phyloP scores from a whole-genome alignment of 2,888 invertebrate genomes.

The Agapetus fuscipes region DNA sequence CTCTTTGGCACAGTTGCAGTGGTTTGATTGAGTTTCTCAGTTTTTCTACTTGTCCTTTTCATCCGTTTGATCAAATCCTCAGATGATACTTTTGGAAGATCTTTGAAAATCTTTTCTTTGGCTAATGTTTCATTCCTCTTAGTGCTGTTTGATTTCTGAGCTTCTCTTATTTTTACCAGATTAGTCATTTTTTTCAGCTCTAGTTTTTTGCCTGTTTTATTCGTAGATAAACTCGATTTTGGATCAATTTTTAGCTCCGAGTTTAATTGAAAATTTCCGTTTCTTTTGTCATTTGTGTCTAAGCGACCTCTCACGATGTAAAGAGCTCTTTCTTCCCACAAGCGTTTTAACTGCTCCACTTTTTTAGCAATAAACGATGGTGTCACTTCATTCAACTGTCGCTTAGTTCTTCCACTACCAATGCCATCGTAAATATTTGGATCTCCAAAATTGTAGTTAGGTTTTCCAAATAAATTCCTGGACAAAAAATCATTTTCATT shows the following conservation, averaged over 20 bases:
- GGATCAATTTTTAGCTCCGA: conserved; percentile 12
- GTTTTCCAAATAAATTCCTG: conserved; percentile 1
- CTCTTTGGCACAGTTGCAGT: conserved; percentile 43
- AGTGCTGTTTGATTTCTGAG: background rate
- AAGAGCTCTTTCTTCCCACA: conserved; percentile 10
- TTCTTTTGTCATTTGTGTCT: conserved; percentile 3
- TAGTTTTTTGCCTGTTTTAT: background rate
- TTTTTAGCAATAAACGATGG: conserved; percentile 10
- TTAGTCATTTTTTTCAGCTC: background rate
- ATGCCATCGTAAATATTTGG: too few relatives aligned
- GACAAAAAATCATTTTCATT: too few relatives aligned
- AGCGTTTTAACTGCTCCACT: conserved; percentile 9
- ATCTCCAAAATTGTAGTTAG: too few relatives aligned
- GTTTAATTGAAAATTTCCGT: conserved; percentile 13
- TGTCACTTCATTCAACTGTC: conserved; percentile 9
- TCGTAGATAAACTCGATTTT: background rate
- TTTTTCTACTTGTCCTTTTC: conserved; percentile 43
- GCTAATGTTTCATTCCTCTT: background rate
- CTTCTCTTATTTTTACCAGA: background rate
- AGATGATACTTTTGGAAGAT: conserved; percentile 11
- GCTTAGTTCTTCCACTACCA: too few relatives aligned
- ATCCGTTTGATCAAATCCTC: conserved; percentile 27
- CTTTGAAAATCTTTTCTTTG: conserved; percentile 7
- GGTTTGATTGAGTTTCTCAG: conserved; percentile 42
- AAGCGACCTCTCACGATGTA: background rate